Base-by-base conservation (phyloP, 2,113 vertebrate species). In the Thalassoma bifasciatum region DNA sequence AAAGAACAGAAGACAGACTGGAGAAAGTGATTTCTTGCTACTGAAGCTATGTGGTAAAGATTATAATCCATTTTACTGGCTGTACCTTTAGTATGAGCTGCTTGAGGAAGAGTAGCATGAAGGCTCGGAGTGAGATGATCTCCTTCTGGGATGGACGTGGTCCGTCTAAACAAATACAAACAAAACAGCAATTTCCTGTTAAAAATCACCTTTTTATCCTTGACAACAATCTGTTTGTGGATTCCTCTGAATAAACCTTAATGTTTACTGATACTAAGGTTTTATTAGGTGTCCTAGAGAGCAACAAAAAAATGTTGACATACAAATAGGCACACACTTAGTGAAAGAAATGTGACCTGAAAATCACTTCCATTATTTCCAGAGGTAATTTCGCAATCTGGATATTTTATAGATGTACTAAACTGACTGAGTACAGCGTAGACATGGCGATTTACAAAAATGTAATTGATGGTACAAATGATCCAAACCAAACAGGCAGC, bases 21-120 rank as follows among this genome's bases (percentile, higher is more conserved):
- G 26, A 36, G 22, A 51, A 70, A 67, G 58, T 4, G 16, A 86
- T 75, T 86, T 83, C 62, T 82, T 42, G 14, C 54, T 71, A 46
- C 21, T 82, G 50, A 47, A 84, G 66, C 22, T 51, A 56, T 40
- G 49, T 1, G 30, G 52, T 57, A n/a, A 72, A 81, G 66, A 71
- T 59, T 44, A 75, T 10, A 3, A 83, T 69, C 51, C 0, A 12
- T 61, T 71, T 49, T 47, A 64, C 40, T 66, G 2, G 4, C 40
- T 23, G 66, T 86, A 99, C 98, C 97, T 99, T 99, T 42, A 99
- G 86, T 84, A 99, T 99, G 62, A 99, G 97, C 68, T 99, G 98
- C 90, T 99, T 99, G 87, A 99, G 94, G 93, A 99, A 99, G 83
- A 99, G 96, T 24, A 99, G 95, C 98, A 99, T 99, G 93, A 99